Conservation (phyloP, 2,797 vertebrate species). For the Mormyrops boulengeri region DNA sequence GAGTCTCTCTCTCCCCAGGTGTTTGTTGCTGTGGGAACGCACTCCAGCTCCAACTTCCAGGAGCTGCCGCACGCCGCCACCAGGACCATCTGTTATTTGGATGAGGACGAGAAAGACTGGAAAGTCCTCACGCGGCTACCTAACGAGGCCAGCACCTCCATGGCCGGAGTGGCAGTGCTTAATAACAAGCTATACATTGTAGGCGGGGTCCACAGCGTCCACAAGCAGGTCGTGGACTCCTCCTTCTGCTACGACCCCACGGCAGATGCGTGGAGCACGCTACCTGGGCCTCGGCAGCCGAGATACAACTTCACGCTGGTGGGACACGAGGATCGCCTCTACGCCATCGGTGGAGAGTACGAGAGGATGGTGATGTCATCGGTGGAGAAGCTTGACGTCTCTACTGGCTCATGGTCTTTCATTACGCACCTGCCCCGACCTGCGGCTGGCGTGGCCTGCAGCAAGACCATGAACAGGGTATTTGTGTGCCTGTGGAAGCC, state of each 20-base stretch:
- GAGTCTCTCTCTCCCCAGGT: conserved; percentile 68
- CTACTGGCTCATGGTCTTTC: conserved; percentile 68
- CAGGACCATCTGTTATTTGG: conserved; percentile 79
- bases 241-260: conserved; percentile 81
- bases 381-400: conserved; percentile 69
- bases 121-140: conserved; percentile 81
- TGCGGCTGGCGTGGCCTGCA: conserved; percentile 66
- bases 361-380: conserved; percentile 69
- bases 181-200: conserved; percentile 85
- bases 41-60: conserved; percentile 65
- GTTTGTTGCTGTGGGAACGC: conserved; percentile 79
- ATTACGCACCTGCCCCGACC: conserved; percentile 74
- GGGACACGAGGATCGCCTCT: conserved; percentile 72
- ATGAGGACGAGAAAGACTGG: conserved; percentile 78
- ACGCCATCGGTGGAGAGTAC: conserved; percentile 80
- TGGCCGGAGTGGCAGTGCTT: conserved; percentile 82
- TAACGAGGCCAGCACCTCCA: conserved; percentile 78
- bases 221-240: conserved; percentile 76
- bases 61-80: conserved; percentile 77
- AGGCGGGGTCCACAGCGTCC: conserved; percentile 77
- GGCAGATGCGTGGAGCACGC: conserved; percentile 65
- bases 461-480: conserved; percentile 75
- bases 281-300: conserved; percentile 79
- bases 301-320: conserved; percentile 78
- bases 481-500: conserved; percentile 92